phyloP scores from a whole-genome alignment of 1,140 invertebrate genomes.

The Lamellibrachia luymesi region DNA sequence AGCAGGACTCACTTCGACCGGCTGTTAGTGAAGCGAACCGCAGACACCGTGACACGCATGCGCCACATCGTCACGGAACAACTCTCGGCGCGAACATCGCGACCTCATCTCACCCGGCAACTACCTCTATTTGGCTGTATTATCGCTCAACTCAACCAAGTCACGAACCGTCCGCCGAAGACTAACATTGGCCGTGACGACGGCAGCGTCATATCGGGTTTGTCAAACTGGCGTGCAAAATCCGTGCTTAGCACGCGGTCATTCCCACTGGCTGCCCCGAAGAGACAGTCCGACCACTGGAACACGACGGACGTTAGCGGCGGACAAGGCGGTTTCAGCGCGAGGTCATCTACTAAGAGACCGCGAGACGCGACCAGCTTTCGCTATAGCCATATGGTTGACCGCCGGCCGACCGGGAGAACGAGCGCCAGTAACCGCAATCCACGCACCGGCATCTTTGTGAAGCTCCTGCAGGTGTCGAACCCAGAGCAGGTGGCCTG shows the following conservation, averaged over 20 bases:
- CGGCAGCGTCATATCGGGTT: neutral
- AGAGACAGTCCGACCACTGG: neutral
- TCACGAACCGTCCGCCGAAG: neutral
- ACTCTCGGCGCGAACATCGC: neutral
- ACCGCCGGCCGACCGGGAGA: neutral
- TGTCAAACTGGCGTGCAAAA: neutral
- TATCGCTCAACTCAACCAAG: neutral
- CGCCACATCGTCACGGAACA: neutral
- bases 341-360: neutral
- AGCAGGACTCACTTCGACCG: neutral
- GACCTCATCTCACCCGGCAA: neutral
- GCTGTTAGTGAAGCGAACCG: slow-evolving; percentile 7
- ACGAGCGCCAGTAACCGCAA: neutral
- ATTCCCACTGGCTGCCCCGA: neutral
- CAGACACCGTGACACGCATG: slow-evolving; percentile 3
- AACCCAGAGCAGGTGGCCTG: neutral
- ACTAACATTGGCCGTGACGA: neutral
- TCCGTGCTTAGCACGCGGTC: neutral
- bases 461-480: slow-evolving; percentile 14
- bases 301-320: neutral
- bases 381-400: neutral
- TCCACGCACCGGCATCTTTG: neutral
- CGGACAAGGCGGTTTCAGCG: neutral
- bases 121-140: neutral
- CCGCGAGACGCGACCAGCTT: neutral